Percentiles rank a stretch among this genome's conserved stretches.
Conservation (phyloP, 2,113 vertebrate genomes). For the Genyomyrus donnyi region DNA sequence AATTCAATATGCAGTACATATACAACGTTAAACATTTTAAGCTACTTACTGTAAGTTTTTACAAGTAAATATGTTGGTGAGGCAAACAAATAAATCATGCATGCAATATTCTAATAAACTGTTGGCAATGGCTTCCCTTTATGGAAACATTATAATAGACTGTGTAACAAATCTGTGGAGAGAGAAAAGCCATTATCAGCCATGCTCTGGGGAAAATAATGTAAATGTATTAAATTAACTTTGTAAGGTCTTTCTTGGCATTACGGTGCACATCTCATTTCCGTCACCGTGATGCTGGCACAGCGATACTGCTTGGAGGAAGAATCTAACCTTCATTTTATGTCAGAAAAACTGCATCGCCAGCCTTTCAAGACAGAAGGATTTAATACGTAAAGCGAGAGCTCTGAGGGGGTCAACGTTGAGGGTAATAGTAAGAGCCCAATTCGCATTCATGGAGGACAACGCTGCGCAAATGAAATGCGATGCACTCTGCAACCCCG, state of each 20-base stretch:
- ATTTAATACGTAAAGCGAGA: conserved; percentile 5
- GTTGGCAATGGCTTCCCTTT: background rate
- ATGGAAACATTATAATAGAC: conserved; percentile 9
- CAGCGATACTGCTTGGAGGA: background rate
- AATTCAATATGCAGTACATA: background rate
- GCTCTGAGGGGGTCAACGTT: background rate
- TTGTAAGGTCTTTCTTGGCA: conserved; percentile 9
- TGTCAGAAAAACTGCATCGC: conserved; percentile 5
- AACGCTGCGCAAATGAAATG: background rate
- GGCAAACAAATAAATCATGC: background rate
- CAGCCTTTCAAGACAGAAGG: conserved; percentile 4
- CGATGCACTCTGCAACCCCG: background rate
- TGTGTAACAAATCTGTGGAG: background rate
- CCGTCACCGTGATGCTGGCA: background rate
- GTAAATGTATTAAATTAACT: conserved; percentile 13
- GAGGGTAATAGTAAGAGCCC: background rate
- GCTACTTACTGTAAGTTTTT: background rate
- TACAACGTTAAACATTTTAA: background rate
- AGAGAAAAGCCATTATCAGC: conserved; percentile 1
- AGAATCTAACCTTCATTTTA: conserved; percentile 8
- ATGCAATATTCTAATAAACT: conserved; percentile 10
- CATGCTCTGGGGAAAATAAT: conserved; percentile 9
- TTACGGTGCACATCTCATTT: conserved; percentile 14
- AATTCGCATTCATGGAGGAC: conserved; percentile 2
- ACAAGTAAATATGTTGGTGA: conserved; percentile 3